Evolutionary conservation across 2,888 invertebrate species (phyloP), one percentile per base, ranked within the genome.

Genomic region (Stratiomys singularior): DNA sequence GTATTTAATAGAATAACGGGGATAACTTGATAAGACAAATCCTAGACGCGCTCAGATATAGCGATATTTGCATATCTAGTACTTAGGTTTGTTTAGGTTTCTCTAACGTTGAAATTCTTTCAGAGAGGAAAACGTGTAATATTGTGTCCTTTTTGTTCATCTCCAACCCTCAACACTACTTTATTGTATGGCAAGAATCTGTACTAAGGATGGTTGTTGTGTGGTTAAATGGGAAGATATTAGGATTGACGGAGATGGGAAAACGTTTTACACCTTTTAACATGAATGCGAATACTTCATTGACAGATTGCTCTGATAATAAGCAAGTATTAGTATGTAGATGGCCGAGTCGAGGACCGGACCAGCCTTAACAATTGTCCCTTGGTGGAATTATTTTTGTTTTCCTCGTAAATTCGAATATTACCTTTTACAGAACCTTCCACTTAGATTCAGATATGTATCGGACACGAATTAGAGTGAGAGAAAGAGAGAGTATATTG

Each of bases 61-160:
- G 7, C 13, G 1, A 21, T 11, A 60, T 13, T 60, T 25, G 58
- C 23, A 18, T 60, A 60, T 60, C 23, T 21, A 64, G 30, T 7
- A 15, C 28, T 30, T 64, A 18, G 64, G n/a, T 64, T n/a, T n/a
- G n/a, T n/a, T 64, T 13, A 18, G 64, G 27, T 64, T 27, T 30
- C 15, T 30, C 64, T 64, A 64, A 64, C 13, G 13, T 64, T 64
- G 64, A 30, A 64, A 64, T 30, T 64, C 64, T 64, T 64, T 64
- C 64, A 64, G 64, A 64, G 3, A 60, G 37, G 4, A 23, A 60
- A 23, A 60, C 21, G 4, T 4, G 7, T 7, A 9, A 37, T 5
- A 37, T 37, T 37, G 37, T 37, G 9, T 37, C 37, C 37, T 37
- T 37, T 37, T 37, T 9, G 37, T 37, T 37, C 5, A 37, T 9